Evolutionary conservation across 92 coral and sea anemone species (phyloP), one percentile per base, ranked within the genome.

Genomic region (Diadumene lineata): DNA sequence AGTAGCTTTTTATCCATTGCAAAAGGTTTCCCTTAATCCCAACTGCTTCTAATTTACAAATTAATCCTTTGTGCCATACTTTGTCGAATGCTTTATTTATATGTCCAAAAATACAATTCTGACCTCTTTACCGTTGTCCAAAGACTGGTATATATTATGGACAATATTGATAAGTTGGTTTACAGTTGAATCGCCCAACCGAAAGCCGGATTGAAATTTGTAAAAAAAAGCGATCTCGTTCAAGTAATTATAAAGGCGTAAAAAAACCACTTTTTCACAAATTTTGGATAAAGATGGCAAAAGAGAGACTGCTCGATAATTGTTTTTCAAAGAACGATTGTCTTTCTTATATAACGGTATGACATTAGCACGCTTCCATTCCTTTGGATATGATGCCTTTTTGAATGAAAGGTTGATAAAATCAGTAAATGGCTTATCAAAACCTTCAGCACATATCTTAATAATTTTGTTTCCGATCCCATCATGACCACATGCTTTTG

Each of bases 41-140:
- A n/a, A n/a, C n/a, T n/a, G n/a, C n/a, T n/a, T n/a, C n/a, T n/a
- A n/a, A n/a, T n/a, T n/a, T n/a, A n/a, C n/a, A n/a, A n/a, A n/a
- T 19, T 25, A 76, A 50, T 29, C 87, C 87, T 15, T 23, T 60
- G 28, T 76, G 77, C 71, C 82, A 82, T 25, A 82, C 82, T 68
- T 43, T 64, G 46, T 82, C 87, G 76, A 82, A 82, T 16, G 82
- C 82, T 18, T 82, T 76, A 21, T 64, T 67, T 31, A n/a, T n/a
- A 84, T 84, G 61, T 84, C 75, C 25, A 78, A 32, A 43, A 76
- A 83, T 1, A 83, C 72, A 25, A 72, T 53, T 22, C 88, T 43
- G 17, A 85, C 90, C 64, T 85, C 82, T 44, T 81, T 81, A 23
- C 90, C 90, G 15, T 64, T 43, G 46, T 85, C 86, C 24, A 85